Percentiles rank a stretch among this genome's conserved stretches.
phyloP scores from a whole-genome alignment of 1,140 invertebrate genomes.

The Zaprionus gabonicus region DNA sequence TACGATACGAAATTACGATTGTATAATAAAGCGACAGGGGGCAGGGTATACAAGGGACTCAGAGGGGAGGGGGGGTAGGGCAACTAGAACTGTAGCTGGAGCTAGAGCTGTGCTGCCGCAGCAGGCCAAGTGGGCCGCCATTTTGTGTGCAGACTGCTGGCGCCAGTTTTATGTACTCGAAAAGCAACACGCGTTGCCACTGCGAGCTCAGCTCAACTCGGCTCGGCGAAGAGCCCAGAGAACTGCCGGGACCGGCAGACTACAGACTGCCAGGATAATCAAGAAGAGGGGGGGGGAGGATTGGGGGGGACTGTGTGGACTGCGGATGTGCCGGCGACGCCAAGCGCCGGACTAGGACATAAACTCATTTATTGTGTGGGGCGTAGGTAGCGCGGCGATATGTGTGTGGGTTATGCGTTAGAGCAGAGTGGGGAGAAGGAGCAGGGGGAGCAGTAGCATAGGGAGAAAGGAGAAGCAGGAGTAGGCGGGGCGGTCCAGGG shows the following conservation, averaged over 20 bases:
- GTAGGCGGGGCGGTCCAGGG: neutral
- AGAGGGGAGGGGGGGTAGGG: neutral
- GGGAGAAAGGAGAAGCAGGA: no score
- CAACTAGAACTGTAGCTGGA: neutral
- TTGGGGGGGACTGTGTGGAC: conserved; percentile 21
- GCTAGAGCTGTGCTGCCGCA: conserved; percentile 24
- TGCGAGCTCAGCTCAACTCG: neutral
- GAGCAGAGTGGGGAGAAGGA: no score
- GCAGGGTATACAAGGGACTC: neutral
- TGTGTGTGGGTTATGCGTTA: neutral
- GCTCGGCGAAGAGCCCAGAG: neutral
- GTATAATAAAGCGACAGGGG: conserved; percentile 72
- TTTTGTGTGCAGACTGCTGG: conserved; percentile 79
- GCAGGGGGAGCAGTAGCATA: no score
- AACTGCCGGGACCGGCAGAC: conserved; percentile 40
- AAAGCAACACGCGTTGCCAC: conserved; percentile 73
- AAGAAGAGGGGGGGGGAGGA: neutral
- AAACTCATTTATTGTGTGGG: conserved; percentile 78
- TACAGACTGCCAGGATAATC: neutral
- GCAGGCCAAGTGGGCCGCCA: conserved; percentile 74
- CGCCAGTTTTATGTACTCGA: conserved; percentile 80
- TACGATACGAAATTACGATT: conserved; percentile 82
- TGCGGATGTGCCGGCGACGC: conserved; percentile 55
- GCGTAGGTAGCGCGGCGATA: conserved; percentile 24
- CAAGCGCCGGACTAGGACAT: conserved; percentile 75